Base-by-base conservation (phyloP, 23 tunicate species). In the Halocynthia roretzi region DNA sequence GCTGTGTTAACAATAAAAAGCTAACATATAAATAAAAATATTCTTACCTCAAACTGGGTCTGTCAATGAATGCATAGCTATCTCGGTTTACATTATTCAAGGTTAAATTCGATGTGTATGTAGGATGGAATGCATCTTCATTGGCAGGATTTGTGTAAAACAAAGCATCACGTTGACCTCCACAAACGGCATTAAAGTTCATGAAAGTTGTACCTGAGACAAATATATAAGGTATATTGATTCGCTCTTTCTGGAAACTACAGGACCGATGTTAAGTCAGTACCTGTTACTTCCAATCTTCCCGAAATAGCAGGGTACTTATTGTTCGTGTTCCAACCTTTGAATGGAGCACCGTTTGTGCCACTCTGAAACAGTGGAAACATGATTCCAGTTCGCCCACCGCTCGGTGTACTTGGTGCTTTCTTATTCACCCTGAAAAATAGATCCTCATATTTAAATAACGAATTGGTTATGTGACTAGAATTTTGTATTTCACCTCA, bases 51-150 rank as follows among this genome's bases (percentile, higher is more conserved):
- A 85, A 71, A 70, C 78, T 67, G 1, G 96, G 90, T 52, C 96
- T 49, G 31, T 54, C 83, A 40, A 77, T 7, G 58, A 76, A 54
- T 0, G 85, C 80, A 70, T 65, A 58, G 80, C 83, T 81, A 10
- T 68, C 90, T 7, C 61, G 63, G n/a, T 80, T 90, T 9, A 81
- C 88, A 14, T 85, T 76, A 15, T n/a, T 11, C 56, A 80, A 17
- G 0, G 75, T 8, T 8, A 58, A 15, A 10, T 58, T 71, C 5
- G 61, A n/a, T 15, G 83, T 54, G 71, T 78, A 53, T 19, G 92
- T 86, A 48, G 98, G 98, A 54, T 77, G 84, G 72, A 70, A 77
- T 6, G 67, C 75, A 65, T 92, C 98, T 73, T 92, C 98, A 53
- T 92, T 92, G n/a, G 71, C 51, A 18, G 87, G 87, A 51, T 76